phyloP scores from a whole-genome alignment of 2,113 vertebrate genomes.

The Brevimyrus niger region DNA sequence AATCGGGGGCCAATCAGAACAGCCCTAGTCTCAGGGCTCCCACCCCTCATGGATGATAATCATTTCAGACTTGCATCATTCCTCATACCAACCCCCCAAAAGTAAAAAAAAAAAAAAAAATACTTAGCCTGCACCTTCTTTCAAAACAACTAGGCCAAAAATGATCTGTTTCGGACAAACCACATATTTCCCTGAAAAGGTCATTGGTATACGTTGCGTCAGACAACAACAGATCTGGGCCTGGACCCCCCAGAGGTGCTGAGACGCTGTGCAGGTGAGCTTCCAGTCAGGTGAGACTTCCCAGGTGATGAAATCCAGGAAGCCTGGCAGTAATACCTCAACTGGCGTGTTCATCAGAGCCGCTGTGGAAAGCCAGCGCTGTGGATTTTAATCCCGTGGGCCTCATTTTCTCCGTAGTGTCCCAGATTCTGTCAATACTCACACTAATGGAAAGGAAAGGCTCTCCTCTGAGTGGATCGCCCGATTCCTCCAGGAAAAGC shows the following conservation, averaged over 20 bases:
- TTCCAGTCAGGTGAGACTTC: constrained; percentile 1
- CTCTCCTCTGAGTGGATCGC: background rate
- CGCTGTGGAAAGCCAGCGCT: background rate
- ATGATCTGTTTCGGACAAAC: constrained; percentile 38
- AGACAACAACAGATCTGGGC: background rate
- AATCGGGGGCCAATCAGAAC: background rate
- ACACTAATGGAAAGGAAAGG: background rate
- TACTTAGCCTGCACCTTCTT: constrained; percentile 41
- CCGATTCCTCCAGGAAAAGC: background rate
- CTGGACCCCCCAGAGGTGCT: background rate
- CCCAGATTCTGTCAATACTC: constrained; percentile 1
- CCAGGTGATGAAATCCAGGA: constrained; percentile 8
- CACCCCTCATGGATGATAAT: constrained; percentile 57
- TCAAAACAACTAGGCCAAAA: constrained; percentile 46
- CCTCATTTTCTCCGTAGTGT: constrained; percentile 5
- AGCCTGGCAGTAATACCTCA: background rate
- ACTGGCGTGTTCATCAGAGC: background rate
- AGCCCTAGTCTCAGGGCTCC: constrained; percentile 27
- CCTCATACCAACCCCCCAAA: constrained; percentile 49
- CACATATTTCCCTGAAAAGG: background rate
- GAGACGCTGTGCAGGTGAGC: background rate
- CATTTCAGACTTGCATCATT: constrained; percentile 56
- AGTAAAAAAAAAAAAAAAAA: constrained; percentile 23
- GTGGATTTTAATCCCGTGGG: background rate
- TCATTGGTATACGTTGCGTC: background rate